phyloP scores from a whole-genome alignment of 2,113 vertebrate genomes.

The Glaucidium brasilianum region DNA sequence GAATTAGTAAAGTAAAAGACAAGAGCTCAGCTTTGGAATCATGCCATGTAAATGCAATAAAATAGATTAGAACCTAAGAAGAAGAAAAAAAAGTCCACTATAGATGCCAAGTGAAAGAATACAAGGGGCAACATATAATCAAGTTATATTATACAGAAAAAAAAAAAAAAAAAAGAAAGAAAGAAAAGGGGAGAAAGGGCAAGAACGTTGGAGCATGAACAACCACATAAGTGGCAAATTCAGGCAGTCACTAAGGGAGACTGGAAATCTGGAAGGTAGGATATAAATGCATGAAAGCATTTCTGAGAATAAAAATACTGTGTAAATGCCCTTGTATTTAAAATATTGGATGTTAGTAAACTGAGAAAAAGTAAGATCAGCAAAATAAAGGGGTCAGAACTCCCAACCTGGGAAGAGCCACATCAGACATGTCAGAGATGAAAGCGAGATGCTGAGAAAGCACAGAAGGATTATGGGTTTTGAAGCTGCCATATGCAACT shows the following conservation, averaged over 20 bases:
- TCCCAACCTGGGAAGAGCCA: neutral
- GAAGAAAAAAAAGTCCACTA: neutral
- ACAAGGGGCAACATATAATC: neutral
- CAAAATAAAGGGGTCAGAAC: neutral
- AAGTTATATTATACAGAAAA: neutral
- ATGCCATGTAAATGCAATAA: conserved; percentile 28
- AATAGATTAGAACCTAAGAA: neutral
- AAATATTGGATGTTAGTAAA: neutral
- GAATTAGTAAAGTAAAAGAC: neutral
- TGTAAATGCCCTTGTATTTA: neutral
- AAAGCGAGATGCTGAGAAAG: neutral
- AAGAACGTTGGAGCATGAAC: neutral
- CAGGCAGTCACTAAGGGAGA: neutral
- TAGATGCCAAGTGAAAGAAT: neutral
- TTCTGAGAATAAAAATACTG: neutral
- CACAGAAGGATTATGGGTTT: neutral
- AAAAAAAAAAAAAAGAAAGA: neutral
- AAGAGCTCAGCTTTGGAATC: conserved; percentile 1
- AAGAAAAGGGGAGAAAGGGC: neutral
- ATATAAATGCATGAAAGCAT: neutral
- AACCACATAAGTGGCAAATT: neutral
- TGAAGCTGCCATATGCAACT: neutral
- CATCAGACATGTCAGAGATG: neutral
- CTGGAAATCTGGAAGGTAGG: neutral
- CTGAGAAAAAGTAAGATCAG: neutral